Evolutionary conservation across 2,797 vertebrate genomes (phyloP).

Genomic region (Arremon aurantiirostris): DNA sequence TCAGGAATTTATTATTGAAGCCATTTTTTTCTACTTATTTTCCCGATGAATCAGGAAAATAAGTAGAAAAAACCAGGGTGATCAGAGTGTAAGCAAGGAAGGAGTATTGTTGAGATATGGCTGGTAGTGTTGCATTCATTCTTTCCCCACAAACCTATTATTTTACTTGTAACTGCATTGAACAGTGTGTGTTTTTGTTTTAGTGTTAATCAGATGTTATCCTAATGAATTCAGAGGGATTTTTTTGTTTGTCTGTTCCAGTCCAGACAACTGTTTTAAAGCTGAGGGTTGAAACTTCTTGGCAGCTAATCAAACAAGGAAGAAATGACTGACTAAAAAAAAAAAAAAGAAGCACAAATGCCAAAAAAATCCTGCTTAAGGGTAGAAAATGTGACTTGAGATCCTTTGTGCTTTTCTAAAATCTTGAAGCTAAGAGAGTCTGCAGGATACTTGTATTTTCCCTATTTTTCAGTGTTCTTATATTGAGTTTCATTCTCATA

Average conservation of each 20-base stretch:
- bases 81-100: background rate
- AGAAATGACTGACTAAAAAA: background rate
- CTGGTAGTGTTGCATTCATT: background rate
- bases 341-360: background rate
- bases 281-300: background rate
- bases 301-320: slow-evolving; percentile 36
- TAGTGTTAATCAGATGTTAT: background rate
- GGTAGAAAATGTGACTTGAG: background rate
- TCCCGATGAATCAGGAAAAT: background rate
- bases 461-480: background rate
- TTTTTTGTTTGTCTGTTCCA: background rate
- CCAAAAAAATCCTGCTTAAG: background rate
- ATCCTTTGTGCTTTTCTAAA: background rate
- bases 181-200: background rate
- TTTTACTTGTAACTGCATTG: background rate
- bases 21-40: background rate
- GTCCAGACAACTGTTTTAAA: slow-evolving; percentile 8
- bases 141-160: background rate
- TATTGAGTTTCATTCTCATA: background rate
- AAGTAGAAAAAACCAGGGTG: background rate
- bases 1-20: background rate
- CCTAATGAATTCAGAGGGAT: background rate
- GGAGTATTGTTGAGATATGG: background rate
- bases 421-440: background rate
- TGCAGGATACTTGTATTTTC: background rate